Evolutionary conservation across 92 coral and sea anemone genomes (phyloP), one percentile per base, ranked within the genome.

Genomic region (Porites lobata): DNA sequence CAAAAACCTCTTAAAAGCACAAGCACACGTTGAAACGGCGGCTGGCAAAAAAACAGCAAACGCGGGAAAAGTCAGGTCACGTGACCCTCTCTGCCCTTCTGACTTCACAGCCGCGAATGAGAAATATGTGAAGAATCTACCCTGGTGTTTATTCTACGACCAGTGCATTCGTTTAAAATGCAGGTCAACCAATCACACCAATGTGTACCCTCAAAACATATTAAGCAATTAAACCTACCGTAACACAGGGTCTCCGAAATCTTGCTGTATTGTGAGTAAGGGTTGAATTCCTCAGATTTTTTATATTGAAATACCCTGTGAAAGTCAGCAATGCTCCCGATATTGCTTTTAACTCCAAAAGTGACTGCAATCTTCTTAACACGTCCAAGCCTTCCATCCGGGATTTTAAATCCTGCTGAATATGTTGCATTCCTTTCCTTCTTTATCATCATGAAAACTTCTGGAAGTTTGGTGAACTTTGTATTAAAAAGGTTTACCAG

Each of bases 341-440:
- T 53, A 19, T 69, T 82, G 61, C 67, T 82, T 29, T 54, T 32
- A 21, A 13, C 63, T 17, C 76, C 86, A 69, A 82, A 68, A 53
- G 67, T 82, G 21, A 82, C 86, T 24, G 77, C 86, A 32, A 82
- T 54, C 86, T 82, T 82, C 47, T 52, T 68, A 3, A 82, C 86
- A 1, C 78, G 38, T 7, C 19, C 74, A 53, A 82, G 78, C 20
- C 54, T 57, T 82, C 86, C 78, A 52, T 17, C 53, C 17, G 78
- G 77, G 18, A 82, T 63, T 82, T 24, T 82, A 82, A 29, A 68
- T 21, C 78, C 77, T 1, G 24, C 26, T 54, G 76, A 22, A 77
- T 82, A 82, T 22, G 69, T 56, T 53, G 77, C 52, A 64, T 79
- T 79, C 10, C 52, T 64, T 20, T 79, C 83, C 72, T 20, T 79